Conservation (phyloP, 2,888 invertebrate species). For the Cosmopolites sordidus region DNA sequence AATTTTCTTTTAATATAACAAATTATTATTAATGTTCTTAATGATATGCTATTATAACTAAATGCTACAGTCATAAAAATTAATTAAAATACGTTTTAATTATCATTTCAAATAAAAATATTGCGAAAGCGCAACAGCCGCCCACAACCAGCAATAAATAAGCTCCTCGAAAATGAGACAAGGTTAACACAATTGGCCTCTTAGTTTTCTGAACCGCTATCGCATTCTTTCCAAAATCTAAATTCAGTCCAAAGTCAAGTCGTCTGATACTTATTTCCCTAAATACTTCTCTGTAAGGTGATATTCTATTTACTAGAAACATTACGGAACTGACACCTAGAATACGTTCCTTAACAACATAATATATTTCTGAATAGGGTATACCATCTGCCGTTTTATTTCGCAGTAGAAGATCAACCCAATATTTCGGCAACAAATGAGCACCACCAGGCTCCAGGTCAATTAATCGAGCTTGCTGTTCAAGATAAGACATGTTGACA, state of each 20-base stretch:
- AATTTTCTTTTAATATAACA: too few species aligned
- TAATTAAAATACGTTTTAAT: too few species aligned
- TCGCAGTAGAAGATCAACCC: slow-evolving; percentile 2
- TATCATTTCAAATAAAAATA: background rate
- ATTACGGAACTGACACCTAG: slow-evolving; percentile 2
- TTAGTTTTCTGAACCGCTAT: background rate
- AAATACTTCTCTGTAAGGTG: slow-evolving; percentile 3
- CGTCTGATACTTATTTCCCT: slow-evolving; percentile 3
- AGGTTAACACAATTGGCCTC: background rate
- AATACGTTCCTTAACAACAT: slow-evolving; percentile 12
- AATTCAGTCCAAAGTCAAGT: slow-evolving; percentile 11
- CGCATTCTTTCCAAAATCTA: slow-evolving; percentile 8
- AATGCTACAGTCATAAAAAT: too few species aligned
- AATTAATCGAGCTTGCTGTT: background rate
- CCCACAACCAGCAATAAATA: background rate
- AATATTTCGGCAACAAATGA: slow-evolving; percentile 2
- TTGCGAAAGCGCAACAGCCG: background rate
- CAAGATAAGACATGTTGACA: slow-evolving; percentile 5
- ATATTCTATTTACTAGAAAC: slow-evolving; percentile 10
- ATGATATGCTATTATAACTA: too few species aligned
- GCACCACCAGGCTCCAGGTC: background rate
- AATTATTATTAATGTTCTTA: too few species aligned
- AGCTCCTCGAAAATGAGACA: background rate
- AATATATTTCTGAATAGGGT: slow-evolving; percentile 11
- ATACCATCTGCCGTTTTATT: slow-evolving; percentile 8